Conservation (phyloP, 2,888 invertebrate genomes). For the Hyppa rectilinea region DNA sequence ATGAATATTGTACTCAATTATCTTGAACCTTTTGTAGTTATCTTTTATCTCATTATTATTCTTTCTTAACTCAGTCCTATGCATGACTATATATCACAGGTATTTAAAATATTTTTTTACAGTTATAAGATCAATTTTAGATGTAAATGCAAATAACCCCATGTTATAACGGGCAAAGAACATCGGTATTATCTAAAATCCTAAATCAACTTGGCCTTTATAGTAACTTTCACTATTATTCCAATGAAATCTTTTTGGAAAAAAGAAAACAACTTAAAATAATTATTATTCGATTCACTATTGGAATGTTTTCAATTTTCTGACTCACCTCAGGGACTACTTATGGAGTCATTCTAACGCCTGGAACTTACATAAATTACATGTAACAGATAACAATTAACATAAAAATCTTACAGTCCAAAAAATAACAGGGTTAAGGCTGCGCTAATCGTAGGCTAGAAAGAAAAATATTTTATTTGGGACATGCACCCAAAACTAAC, state of each 20-base stretch:
- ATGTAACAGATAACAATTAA: constrained; percentile 41
- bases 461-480: too few species aligned
- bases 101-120: not conserved
- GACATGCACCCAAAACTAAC: too few species aligned
- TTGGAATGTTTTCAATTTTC: constrained; percentile 30
- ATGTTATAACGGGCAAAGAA: not conserved
- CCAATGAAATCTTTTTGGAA: not conserved
- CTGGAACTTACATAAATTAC: constrained; percentile 34
- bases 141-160: not conserved
- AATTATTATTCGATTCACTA: constrained; percentile 4
- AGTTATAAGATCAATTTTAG: not conserved
- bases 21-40: too few species aligned
- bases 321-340: constrained; percentile 8
- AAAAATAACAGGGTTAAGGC: constrained; percentile 31
- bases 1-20: too few species aligned
- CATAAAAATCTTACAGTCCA: constrained; percentile 27
- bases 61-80: not conserved
- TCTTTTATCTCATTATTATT: not conserved
- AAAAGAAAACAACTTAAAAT: not conserved
- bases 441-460: constrained; percentile 18
- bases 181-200: not conserved
- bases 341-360: not conserved
- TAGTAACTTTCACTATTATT: not conserved
- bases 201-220: not conserved
- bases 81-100: not conserved